Base-by-base conservation (phyloP, 2,888 invertebrate genomes). In the Tineola bisselliella region DNA sequence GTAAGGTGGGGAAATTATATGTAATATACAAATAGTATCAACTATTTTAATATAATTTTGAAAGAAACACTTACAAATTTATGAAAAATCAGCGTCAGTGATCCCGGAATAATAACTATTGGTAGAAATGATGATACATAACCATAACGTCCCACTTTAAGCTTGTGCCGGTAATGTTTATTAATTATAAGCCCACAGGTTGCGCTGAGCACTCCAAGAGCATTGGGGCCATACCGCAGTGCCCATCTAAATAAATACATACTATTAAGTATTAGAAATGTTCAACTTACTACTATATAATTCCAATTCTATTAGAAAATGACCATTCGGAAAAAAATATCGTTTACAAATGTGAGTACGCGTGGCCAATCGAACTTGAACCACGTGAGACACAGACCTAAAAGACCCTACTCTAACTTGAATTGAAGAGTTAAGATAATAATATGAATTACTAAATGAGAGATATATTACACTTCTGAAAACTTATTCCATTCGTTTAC, bases 181-280 rank as follows among this genome's bases (percentile, higher is more conserved):
- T 93, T 93, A n/a, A 93, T 84, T 44, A 89, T 76, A 0, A 89
- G 70, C 0, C 91, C 91, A 1, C 88, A 81, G 0, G 87, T 0
- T 0, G 88, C 88, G 64, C 89, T 88, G 10, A 89, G 61, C 0
- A 73, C 74, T 10, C 89, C 89, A 0, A 93, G 71, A 0, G 89
- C 64, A 1, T 75, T 72, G 0, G 89, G 72, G 0, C 89, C 88
- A 70, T 88, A 88, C 11, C 78, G 73, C n/a, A 87, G 65, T 0
- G 86, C 84, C 87, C 87, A 87, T n/a, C 86, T 87, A 69, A 17
- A 25, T 43, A 8, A 44, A 25, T 25, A 25, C 2, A 25, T 25
- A 25, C 25, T 25, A 4, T 4, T 25, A 25, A 25, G 6, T 25
- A 25, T 4, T 25, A n/a, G n/a, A n/a, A n/a, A 25, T 25, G 25